Evolutionary conservation across 2,113 vertebrate species (phyloP).

Genomic region (Microcebus griseorufus): DNA sequence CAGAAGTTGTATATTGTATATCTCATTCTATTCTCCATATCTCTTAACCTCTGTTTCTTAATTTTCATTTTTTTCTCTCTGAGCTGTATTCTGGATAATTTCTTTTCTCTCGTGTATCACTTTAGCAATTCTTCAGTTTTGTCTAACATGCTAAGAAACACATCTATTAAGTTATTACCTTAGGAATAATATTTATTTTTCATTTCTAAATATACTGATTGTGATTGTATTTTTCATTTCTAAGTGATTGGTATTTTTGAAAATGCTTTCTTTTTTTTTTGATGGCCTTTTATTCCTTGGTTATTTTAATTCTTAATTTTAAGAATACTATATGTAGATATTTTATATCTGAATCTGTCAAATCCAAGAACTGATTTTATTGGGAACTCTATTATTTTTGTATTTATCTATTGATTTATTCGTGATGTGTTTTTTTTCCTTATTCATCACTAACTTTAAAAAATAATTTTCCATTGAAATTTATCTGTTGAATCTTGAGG

Average conservation of each 20-base stretch:
- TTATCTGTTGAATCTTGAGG: neutral
- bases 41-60: neutral
- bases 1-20: neutral
- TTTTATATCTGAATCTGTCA: neutral
- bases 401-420: neutral
- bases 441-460: neutral
- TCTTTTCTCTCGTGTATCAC: neutral
- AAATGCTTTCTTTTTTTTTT: neutral
- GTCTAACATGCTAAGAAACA: neutral
- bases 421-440: neutral
- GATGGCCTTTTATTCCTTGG: neutral
- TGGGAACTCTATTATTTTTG: neutral
- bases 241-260: neutral
- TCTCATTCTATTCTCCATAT: neutral
- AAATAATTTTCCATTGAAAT: neutral
- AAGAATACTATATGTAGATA: neutral
- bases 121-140: neutral
- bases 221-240: neutral
- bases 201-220: neutral
- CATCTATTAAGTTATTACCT: neutral
- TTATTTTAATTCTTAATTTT: neutral
- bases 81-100: neutral
- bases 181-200: neutral
- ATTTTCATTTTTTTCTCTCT: neutral
- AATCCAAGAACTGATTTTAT: neutral